These are phyloP conservation scores for Polia nebulosa DNA, from an alignment of 2,888 invertebrate species.

Conservation along the genomic window DNA sequence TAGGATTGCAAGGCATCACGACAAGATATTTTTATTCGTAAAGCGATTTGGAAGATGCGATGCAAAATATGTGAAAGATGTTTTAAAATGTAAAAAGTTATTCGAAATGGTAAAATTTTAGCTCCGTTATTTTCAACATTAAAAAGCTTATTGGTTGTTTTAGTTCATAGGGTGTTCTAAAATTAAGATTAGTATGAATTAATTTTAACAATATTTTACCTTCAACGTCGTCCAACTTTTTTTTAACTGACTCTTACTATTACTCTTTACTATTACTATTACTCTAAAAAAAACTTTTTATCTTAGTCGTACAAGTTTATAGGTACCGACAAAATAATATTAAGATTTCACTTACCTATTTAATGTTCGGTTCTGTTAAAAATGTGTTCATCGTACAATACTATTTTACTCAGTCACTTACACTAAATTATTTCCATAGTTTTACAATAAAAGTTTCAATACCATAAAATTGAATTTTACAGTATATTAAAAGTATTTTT, in stretches of 20 bases:
- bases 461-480: slow-evolving; percentile 14
- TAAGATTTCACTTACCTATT: slow-evolving; percentile 61
- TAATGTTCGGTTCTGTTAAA: slow-evolving; percentile 31
- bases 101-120: not conserved
- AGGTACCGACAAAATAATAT: too few relatives aligned
- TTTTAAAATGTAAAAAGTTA: slow-evolving; percentile 9
- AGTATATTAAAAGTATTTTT: slow-evolving; percentile 10
- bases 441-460: slow-evolving; percentile 16
- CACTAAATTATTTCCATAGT: slow-evolving; percentile 36
- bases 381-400: slow-evolving; percentile 37
- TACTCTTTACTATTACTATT: too few relatives aligned
- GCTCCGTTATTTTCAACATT: too few relatives aligned
- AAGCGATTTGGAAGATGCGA: slow-evolving; percentile 12
- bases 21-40: not conserved
- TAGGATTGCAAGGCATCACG: slow-evolving; percentile 17
- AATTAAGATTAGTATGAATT: not conserved
- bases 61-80: slow-evolving; percentile 10
- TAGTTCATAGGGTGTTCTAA: too few relatives aligned
- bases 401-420: slow-evolving; percentile 29
- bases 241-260: too few relatives aligned
- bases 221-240: too few relatives aligned
- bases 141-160: not conserved
- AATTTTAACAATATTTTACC: not conserved
- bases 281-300: not conserved
- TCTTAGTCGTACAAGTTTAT: not conserved